Evolutionary conservation across 2,888 invertebrate species (phyloP), one percentile per base, ranked within the genome.

Genomic region (Meandrusa payeni): DNA sequence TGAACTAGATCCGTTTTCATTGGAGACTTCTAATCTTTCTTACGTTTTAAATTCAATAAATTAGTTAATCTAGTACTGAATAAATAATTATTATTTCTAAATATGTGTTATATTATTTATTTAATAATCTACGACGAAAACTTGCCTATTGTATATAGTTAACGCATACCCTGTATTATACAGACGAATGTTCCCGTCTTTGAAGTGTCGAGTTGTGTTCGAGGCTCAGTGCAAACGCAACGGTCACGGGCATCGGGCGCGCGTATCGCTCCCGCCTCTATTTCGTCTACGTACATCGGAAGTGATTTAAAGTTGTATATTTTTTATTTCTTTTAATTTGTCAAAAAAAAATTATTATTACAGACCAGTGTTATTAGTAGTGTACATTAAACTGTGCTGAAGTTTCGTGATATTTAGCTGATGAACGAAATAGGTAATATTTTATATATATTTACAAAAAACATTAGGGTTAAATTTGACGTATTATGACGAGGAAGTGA

Each of bases 221-320:
- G 41, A 13, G 45, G 52, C 49, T 68, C 77, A 79, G 79, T 80
- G 55, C 61, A 65, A 58, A 56, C 54, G 52, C 55, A 60, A 48
- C 70, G 39, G 40, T 50, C 53, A 37, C 20, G 20, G 41, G 49
- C 54, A 39, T 49, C 61, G 65, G 64, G 58, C 71, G 72, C 58
- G 64, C 61, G 61, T 54, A 46, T 31, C 44, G 51, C 59, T 58
- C 55, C 42, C 13, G 10, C 40, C 15, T 38, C 17, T 10, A 33
- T 31, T 33, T 44, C 43, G 50, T 47, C 39, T 39, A 42, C 42
- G 46, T 46, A 36, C 39, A 40, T 45, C 34, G 31, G 29, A 40
- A 49, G 44, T 47, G 41, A 46, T 34, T 38, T 38, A 33, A 48
- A 50, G 47, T 51, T 50, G 26, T 44, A 44, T 28, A 15, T 15